phyloP scores from a whole-genome alignment of 2,888 invertebrate genomes.

The Meganola albula region DNA sequence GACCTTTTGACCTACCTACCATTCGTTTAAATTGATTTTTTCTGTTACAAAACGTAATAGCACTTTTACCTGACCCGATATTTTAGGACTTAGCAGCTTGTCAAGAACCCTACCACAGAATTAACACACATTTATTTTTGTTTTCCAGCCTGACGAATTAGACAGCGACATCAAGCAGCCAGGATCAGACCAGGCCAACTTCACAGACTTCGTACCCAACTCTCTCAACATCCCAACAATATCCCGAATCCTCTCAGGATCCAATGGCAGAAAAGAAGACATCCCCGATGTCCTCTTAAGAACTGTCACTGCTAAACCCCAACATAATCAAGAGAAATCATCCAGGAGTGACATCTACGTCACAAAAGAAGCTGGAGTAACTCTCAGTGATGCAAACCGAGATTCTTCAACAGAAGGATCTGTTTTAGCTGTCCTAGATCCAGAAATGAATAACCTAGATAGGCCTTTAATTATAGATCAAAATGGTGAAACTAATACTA shows the following conservation, averaged over 20 bases:
- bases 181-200: constrained; percentile 63
- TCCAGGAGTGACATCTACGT: constrained; percentile 63
- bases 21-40: too few relatives aligned
- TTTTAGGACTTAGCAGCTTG: too few relatives aligned
- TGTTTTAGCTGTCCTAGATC: constrained; percentile 67
- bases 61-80: too few relatives aligned
- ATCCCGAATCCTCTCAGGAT: constrained; percentile 89
- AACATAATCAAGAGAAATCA: constrained; percentile 62
- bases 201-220: constrained; percentile 82
- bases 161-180: constrained; percentile 62
- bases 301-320: constrained; percentile 80
- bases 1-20: too few relatives aligned
- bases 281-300: constrained; percentile 86
- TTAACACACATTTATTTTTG: too few relatives aligned
- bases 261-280: constrained; percentile 89
- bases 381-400: constrained; percentile 58
- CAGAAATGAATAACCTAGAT: constrained; percentile 74
- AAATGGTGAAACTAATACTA: constrained; percentile 72
- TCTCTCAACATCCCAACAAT: constrained; percentile 88
- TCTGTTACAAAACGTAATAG: too few relatives aligned
- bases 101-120: too few relatives aligned
- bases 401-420: constrained; percentile 70
- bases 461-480: constrained; percentile 67
- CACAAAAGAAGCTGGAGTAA: constrained; percentile 67
- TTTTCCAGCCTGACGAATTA: constrained; percentile 63